Percentiles rank a stretch among this genome's conserved stretches.
phyloP scores from a whole-genome alignment of 64 coral and sea anemone genomes.

The Pocillopora verrucosa region DNA sequence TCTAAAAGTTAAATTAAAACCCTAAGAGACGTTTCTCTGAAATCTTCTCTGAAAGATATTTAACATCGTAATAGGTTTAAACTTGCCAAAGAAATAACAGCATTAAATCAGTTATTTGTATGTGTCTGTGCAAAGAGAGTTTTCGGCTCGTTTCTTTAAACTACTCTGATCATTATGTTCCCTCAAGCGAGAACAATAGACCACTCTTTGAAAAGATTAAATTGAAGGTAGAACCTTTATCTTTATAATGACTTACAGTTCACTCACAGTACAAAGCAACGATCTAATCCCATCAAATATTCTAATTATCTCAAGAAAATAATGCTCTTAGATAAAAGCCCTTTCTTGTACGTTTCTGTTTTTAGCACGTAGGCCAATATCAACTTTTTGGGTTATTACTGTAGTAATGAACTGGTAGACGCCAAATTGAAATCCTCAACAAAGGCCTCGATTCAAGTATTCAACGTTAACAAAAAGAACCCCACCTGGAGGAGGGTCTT shows the following conservation, averaged over 20 bases:
- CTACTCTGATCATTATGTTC: too few relatives aligned
- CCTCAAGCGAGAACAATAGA: neutral
- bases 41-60: too few relatives aligned
- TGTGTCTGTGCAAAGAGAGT: too few relatives aligned
- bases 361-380: neutral
- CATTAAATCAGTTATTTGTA: too few relatives aligned
- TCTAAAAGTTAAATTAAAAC: too few relatives aligned
- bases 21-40: too few relatives aligned
- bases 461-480: neutral
- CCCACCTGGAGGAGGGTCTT: neutral
- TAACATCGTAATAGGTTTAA: too few relatives aligned
- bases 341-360: neutral
- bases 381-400: neutral
- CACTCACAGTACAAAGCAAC: neutral
- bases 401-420: neutral
- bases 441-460: neutral
- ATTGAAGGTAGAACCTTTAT: neutral
- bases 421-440: neutral
- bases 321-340: neutral
- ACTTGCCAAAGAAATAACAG: too few relatives aligned
- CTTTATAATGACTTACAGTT: neutral
- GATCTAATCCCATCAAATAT: neutral
- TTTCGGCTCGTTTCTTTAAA: too few relatives aligned
- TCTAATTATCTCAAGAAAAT: neutral
- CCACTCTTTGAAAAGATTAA: neutral